Evolutionary conservation across 2,797 vertebrate species (phyloP).

Genomic region (Phataginus tetradactyla): DNA sequence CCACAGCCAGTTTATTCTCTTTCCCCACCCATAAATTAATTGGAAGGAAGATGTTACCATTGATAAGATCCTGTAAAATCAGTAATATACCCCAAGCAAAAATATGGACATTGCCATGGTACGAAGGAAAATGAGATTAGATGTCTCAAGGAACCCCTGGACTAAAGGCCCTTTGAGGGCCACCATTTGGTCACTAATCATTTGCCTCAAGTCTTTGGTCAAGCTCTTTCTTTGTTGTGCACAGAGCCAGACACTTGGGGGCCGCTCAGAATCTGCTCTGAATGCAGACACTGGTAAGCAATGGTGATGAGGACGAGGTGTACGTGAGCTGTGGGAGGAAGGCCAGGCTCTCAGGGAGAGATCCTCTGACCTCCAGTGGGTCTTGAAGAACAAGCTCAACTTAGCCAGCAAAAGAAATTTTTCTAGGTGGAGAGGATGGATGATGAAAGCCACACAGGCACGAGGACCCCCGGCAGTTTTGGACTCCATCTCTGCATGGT

Average conservation of each 20-base stretch:
- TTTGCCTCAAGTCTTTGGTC: background rate
- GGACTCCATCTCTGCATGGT: background rate
- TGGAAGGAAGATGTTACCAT: background rate
- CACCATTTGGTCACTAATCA: background rate
- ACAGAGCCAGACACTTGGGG: background rate
- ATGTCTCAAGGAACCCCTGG: background rate
- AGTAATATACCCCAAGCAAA: background rate
- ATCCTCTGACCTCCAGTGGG: background rate
- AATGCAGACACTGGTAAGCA: fast-evolving
- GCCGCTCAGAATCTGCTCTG: background rate
- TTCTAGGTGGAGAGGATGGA: background rate
- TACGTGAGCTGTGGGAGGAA: background rate
- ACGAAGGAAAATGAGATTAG: background rate
- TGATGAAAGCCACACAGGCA: fast-evolving
- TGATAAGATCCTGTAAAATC: background rate
- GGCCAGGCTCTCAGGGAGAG: background rate
- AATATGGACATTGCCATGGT: background rate
- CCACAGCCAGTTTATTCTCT: background rate
- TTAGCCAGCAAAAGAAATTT: background rate
- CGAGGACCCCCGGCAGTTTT: background rate
- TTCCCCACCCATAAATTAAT: background rate
- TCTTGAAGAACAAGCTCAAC: background rate
- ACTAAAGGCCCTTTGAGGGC: background rate
- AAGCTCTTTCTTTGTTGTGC: background rate
- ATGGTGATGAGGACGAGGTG: fast-evolving